Evolutionary conservation across 2,888 invertebrate species (phyloP).

Genomic region (Dryococelus australis): DNA sequence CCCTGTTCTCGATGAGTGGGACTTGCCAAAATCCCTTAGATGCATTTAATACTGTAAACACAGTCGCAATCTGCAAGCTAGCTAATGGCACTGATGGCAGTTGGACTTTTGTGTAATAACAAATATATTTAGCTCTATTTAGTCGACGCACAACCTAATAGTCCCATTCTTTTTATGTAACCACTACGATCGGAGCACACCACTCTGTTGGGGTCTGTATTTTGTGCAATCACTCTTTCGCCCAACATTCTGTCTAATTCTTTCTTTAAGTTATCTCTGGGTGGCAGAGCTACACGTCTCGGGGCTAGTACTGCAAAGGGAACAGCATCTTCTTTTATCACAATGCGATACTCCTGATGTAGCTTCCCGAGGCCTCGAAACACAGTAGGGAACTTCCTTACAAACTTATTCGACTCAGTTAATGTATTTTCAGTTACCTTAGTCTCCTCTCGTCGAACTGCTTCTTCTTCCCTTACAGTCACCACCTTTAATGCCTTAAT

Average conservation of each 20-base stretch:
- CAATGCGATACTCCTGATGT: conserved; percentile 46
- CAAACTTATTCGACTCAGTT: neutral
- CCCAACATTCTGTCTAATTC: conserved; percentile 51
- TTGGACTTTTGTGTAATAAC: conserved; percentile 40
- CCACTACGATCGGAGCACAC: no score
- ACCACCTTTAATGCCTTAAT: neutral
- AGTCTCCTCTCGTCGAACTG: neutral
- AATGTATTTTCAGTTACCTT: no score
- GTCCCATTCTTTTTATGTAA: no score
- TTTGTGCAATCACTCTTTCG: conserved; percentile 49
- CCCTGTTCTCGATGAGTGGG: no score
- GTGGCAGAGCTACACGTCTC: no score
- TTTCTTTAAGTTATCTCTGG: no score
- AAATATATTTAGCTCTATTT: conserved; percentile 49
- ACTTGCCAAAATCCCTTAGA: no score
- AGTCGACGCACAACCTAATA: conserved; percentile 52
- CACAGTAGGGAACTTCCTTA: neutral
- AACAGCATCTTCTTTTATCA: conserved; percentile 48
- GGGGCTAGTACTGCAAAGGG: conserved; percentile 50
- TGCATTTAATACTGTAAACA: no score
- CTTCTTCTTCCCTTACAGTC: neutral
- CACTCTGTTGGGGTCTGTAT: conserved; percentile 52
- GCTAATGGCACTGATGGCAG: conserved; percentile 43
- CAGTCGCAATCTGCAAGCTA: conserved; percentile 46
- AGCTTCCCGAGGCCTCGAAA: neutral